Base-by-base conservation (phyloP, 2,888 invertebrate species). In the Drosophila prolongata region DNA sequence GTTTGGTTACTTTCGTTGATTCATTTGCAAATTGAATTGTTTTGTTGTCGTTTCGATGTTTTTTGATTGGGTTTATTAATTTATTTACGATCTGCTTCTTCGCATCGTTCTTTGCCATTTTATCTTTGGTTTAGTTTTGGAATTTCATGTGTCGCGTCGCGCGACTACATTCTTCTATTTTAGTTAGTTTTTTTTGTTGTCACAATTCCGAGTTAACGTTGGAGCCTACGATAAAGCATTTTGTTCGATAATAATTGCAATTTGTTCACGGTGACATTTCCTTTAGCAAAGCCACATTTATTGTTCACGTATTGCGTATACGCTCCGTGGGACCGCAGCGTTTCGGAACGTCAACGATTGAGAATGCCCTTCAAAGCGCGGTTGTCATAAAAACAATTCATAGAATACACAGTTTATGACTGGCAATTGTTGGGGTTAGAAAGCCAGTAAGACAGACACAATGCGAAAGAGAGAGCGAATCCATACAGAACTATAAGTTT, bases 121-220 rank as follows among this genome's bases (percentile, higher is more conserved):
- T 77, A 85, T 85, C 85, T 84, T 84, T 84, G 84, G 87, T 84
- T 87, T 87, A 44, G 80, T 78, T 87, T 70, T 75, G 65, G 53
- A 71, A 73, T 72, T 69, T 55, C 46, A 57, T 55, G 55, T 37
- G 43, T 24, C 58, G 60, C 30, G 19, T 38, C 13, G 46, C 35
- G 27, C 37, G 57, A 49, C 67, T 74, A 79, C 70, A 75, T 84
- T 67, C 70, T 53, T 34, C 30, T 53, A n/a, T 30, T 13, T 47
- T 47, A n/a, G 13, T 5, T 14, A 1, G 8, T 35, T 14, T n/a
- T n/a, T n/a, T 57, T 57, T n/a, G 16, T 49, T 47, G 42, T 14
- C 53, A 40, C 14, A 40, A 47, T 57, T 57, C 47, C 42, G 40
- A 50, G 42, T 14, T 49, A 30, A 38, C 19, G 27, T 58, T 35